phyloP scores from a whole-genome alignment of 2,888 invertebrate genomes.

The Ganaspis brasiliensis region DNA sequence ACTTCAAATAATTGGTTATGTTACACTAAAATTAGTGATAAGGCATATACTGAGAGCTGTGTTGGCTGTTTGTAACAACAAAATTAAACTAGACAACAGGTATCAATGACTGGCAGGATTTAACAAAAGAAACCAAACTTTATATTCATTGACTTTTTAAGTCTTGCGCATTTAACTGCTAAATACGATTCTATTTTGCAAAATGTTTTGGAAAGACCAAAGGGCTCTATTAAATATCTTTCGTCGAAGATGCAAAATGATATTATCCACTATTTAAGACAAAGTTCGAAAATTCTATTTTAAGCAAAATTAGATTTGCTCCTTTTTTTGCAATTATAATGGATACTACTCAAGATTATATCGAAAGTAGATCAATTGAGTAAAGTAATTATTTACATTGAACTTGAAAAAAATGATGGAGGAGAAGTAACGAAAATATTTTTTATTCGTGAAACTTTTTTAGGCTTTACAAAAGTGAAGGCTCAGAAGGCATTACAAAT shows the following conservation, averaged over 20 bases:
- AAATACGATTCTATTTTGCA: conserved; percentile 16
- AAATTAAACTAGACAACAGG: conserved; percentile 2
- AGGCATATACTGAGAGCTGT: background rate
- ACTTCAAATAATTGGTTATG: conserved; percentile 12
- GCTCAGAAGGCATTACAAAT: background rate
- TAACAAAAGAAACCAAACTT: conserved; percentile 5
- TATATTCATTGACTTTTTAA: too few species aligned
- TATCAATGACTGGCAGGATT: conserved; percentile 14
- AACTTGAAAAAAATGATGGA: conserved; percentile 49
- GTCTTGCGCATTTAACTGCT: background rate
- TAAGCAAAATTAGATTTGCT: conserved; percentile 65
- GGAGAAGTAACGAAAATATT: conserved; percentile 60
- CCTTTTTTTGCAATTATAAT: conserved; percentile 67
- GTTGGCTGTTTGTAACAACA: conserved; percentile 10
- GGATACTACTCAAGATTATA: conserved; percentile 69
- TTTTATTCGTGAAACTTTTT: conserved; percentile 65
- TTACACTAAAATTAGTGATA: conserved; percentile 12
- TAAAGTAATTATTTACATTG: conserved; percentile 67
- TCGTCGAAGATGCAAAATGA: conserved; percentile 60
- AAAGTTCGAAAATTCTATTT: conserved; percentile 61
- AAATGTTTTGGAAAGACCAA: conserved; percentile 23
- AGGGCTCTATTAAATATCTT: conserved; percentile 64
- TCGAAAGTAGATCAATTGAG: conserved; percentile 71
- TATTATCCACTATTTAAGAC: conserved; percentile 53
- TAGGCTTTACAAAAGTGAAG: conserved; percentile 57